Evolutionary conservation across 2,797 vertebrate species (phyloP), one percentile per base, ranked within the genome.

Genomic region (Valencia hispanica): DNA sequence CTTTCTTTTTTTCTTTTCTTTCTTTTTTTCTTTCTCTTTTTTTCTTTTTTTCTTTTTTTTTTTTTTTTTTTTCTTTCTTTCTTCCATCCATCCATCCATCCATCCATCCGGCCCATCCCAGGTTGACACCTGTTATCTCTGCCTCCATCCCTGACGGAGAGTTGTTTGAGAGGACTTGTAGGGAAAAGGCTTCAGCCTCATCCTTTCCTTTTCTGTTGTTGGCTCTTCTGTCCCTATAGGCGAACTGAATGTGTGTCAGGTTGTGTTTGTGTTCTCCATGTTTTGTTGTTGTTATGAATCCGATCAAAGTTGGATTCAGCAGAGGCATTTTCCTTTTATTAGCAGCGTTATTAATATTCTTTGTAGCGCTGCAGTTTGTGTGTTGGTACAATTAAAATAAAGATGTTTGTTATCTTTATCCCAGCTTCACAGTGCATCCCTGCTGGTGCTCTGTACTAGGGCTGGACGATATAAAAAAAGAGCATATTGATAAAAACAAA

Each of bases 321-420:
- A 78, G 69, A 72, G 83, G 85, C 75, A 66, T 85, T 79, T 68
- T n/a, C 70, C 47, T 78, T 83, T 32, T 72, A 81, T 86, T 79
- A 85, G 57, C 51, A 2, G 48, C 81, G 83, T 86, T 87, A 75
- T 88, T n/a, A n/a, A n/a, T n/a, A n/a, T n/a, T n/a, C n/a, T n/a
- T n/a, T 86, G 51, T 68, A n/a, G 68, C 79, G 78, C n/a, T 77
- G 57, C 30, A 69, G 61, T 11, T 51, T 51, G 25, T 55, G 9
- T 55, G 53, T 55, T 27, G 9, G 53, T 55, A 55, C 53, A 27
- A n/a, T 18, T 17, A 51, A 20, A 22, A 51, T 10, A 22, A 55
- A 12, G n/a, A 14, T 55, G 3, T 53, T 9, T 53, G 14, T 53
- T n/a, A n/a, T n/a, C 53, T 55, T 27, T 27, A 27, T 55, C 10